These are phyloP conservation scores for Collichthys lucidus DNA, from an alignment of 2,113 vertebrate species.

Conservation along the genomic window DNA sequence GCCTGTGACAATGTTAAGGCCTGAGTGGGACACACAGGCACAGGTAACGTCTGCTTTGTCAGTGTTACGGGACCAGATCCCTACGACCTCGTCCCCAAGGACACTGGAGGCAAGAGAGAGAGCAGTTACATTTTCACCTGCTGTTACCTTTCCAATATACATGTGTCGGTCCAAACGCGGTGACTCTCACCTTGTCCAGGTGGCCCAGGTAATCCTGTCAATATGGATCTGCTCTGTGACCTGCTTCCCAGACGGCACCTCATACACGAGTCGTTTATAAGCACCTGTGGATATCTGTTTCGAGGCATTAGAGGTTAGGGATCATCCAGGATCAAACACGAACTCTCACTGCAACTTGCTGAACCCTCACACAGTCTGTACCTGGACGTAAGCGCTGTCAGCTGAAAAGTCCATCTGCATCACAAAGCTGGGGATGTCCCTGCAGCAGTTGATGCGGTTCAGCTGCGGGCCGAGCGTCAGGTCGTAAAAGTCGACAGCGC, in stretches of 20 bases:
- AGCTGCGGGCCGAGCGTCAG: constrained; percentile 92
- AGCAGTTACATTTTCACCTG: background rate
- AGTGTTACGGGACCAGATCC: constrained; percentile 96
- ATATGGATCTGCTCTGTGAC: constrained; percentile 92
- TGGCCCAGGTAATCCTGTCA: constrained; percentile 98
- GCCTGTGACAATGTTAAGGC: constrained; percentile 95
- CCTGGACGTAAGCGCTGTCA: constrained; percentile 92
- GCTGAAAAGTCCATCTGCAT: constrained; percentile 98
- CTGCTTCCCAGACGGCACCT: constrained; percentile 98
- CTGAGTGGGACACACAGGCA: constrained; percentile 97
- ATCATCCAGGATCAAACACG: background rate
- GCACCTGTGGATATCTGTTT: constrained; percentile 94
- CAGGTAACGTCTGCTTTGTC: constrained; percentile 97
- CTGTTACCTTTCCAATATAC: background rate
- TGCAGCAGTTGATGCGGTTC: constrained; percentile 95
- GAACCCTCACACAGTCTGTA: constrained; percentile 44
- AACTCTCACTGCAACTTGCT: background rate
- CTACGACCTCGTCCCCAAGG: constrained; percentile 95
- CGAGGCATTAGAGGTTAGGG: constrained; percentile 24
- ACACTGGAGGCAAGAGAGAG: constrained; percentile 83
- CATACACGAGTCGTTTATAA: constrained; percentile 96
- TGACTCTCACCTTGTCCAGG: constrained; percentile 93
- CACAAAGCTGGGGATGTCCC: constrained; percentile 95
- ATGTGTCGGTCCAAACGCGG: background rate
- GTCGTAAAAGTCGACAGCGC: constrained; percentile 97